Evolutionary conservation across 2,113 vertebrate genomes (phyloP), one percentile per base, ranked within the genome.

Genomic region (Cyprinus carpio): DNA sequence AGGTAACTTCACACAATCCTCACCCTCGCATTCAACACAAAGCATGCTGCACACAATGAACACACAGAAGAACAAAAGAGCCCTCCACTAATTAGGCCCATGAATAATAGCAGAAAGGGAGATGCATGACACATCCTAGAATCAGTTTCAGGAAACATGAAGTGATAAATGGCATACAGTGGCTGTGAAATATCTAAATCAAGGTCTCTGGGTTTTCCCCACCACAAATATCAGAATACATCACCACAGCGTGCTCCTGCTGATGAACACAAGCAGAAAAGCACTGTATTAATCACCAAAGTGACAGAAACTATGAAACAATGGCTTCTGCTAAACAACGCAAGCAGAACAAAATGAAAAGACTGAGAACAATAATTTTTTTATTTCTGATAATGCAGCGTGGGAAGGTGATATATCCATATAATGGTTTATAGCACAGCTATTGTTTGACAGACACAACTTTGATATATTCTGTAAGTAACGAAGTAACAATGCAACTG

Each of bases 131-230:
- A 81, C 37, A 56, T 91, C 62, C 85, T 56, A 58, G 37, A 69
- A 84, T 43, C 34, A 69, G 60, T 49, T 80, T 67, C 85, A 88
- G 87, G 87, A 89, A 88, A 65, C 18, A 11, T 29, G 25, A 23
- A 31, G 65, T 85, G 54, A 87, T 87, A 74, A 87, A 81, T 34
- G 29, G 54, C 65, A 31, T 18, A 37, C n/a, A n/a, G 58, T 40
- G 56, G 23, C 49, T 10, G 9, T 62, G 34, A 62, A 71, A 29
- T n/a, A 34, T 46, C 49, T 56, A 34, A n/a, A 64, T 54, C 72
- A 82, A 64, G 49, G 77, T 46, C 75, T 81, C 20, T 20, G 25
- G 29, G 54, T 65, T 82, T 74, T 78, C 56, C 64, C 40, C 40
- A 40, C 64, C 80, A 81, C 25, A 31, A 69, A 72, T 65, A 62